These are phyloP conservation scores for Aplochiton taeniatus DNA, from an alignment of 2,797 vertebrate genomes.

Conservation along the genomic window DNA sequence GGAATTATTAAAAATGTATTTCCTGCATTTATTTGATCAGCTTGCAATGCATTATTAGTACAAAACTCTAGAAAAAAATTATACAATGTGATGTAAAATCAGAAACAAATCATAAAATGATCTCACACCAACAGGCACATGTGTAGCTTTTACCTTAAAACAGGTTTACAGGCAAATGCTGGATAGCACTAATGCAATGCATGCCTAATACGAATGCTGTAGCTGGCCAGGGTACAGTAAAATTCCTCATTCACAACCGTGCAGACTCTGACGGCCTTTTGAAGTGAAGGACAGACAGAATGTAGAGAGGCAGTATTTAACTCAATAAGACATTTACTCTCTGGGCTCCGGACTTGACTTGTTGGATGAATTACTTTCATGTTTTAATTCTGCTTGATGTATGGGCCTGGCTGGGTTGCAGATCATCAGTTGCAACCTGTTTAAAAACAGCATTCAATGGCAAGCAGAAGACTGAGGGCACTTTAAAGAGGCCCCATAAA, in stretches of 20 bases:
- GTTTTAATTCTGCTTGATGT: slow-evolving; percentile 17
- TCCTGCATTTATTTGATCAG: slow-evolving; percentile 2
- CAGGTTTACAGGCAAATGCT: no score
- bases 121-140: no score
- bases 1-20: not conserved
- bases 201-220: no score
- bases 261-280: not conserved
- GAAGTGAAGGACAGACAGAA: slow-evolving; percentile 10
- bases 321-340: slow-evolving; percentile 16
- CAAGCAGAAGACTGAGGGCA: slow-evolving; percentile 4
- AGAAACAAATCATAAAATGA: not conserved
- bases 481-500: slow-evolving; percentile 36
- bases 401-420: not conserved
- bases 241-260: not conserved
- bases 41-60: not conserved
- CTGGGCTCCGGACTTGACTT: slow-evolving; percentile 14
- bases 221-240: not conserved
- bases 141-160: no score
- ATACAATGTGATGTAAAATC: no score
- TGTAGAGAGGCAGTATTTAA: slow-evolving; percentile 13
- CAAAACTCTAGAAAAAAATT: no score
- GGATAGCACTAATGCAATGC: no score
- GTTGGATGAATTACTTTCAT: slow-evolving; percentile 28
- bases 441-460: slow-evolving; percentile 5
- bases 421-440: slow-evolving; percentile 14